Evolutionary conservation across 2,797 vertebrate genomes (phyloP), one percentile per base, ranked within the genome.

Genomic region (Gymnoscopelus braueri): DNA sequence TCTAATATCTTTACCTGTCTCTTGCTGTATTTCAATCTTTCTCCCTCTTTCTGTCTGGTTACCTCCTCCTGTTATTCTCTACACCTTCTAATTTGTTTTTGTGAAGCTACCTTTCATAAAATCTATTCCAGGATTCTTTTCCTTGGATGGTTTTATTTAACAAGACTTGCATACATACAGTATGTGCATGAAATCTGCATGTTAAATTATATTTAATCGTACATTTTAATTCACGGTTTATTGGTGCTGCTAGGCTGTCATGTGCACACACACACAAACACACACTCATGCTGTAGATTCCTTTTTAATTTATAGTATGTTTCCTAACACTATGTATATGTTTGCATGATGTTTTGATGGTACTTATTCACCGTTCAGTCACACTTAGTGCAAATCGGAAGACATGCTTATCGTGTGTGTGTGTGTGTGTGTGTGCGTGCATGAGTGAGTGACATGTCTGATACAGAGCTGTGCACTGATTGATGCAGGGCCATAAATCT

Each of bases 401-500:
- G 74, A 60, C 60, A 72, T 15, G 29, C 72, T 60, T 57, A n/a
- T 26, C 15, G 19, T 50, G 48, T 11, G 48, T 11, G 11, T 50
- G 11, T 35, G 8, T 9, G 8, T 44, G 39, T 9, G 8, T 44
- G 39, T 1, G 9, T 32, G 32, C 26, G 3, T 29, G 26, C 26
- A 29, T 29, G 39, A 44, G 26, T 29, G 26, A 29, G 39, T 9
- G 39, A 44, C 39, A 50, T n/a, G 52, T 15, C 29, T 8, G 3
- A 47, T 6, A 65, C 75, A 66, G 60, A 67, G 23, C 29, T 44
- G 50, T 47, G 26, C 9, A 48, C 70, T 58, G 71, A 77, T 63
- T 63, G 51, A 70, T 64, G 79, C 77, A 48, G 65, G 11, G 47
- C 55, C 64, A 69, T 77, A 72, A 8, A 86, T 91, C 81, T 55